These are phyloP conservation scores for Lithophane semibrunnea DNA, from an alignment of 2,888 invertebrate species.

Conservation along the genomic window DNA sequence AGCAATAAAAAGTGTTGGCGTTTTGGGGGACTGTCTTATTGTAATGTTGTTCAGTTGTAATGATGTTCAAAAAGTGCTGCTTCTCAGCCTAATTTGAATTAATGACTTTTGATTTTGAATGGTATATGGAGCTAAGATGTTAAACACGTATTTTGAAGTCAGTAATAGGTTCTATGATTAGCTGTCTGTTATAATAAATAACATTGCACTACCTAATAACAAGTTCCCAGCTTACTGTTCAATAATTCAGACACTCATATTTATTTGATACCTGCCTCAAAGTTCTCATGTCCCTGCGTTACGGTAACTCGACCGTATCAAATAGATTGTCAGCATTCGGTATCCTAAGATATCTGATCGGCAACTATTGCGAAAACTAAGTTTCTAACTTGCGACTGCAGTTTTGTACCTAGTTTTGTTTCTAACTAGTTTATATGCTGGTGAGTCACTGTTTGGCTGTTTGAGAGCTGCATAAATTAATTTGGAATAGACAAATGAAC, in stretches of 20 bases:
- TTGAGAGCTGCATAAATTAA: not conserved
- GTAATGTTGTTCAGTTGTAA: too few relatives aligned
- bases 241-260: slow-evolving; percentile 19
- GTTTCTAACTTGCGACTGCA: slow-evolving; percentile 21
- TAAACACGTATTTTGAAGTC: not conserved
- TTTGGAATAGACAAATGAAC: not conserved
- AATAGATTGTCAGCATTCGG: slow-evolving; percentile 58
- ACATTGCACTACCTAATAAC: not conserved
- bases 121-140: not conserved
- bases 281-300: slow-evolving; percentile 27
- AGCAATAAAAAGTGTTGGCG: too few relatives aligned
- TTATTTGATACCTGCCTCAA: slow-evolving; percentile 32
- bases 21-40: too few relatives aligned
- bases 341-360: slow-evolving; percentile 55
- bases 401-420: slow-evolving; percentile 23
- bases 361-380: slow-evolving; percentile 54
- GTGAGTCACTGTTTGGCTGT: slow-evolving; percentile 39
- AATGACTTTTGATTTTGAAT: too few relatives aligned
- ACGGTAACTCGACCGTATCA: slow-evolving; percentile 49
- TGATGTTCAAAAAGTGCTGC: too few relatives aligned
- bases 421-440: slow-evolving; percentile 20
- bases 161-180: slow-evolving; percentile 6
- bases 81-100: too few relatives aligned
- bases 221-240: slow-evolving; percentile 12
- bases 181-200: slow-evolving; percentile 16